Base-by-base conservation (phyloP, 2,113 vertebrate species). In the Acinonyx jubatus region DNA sequence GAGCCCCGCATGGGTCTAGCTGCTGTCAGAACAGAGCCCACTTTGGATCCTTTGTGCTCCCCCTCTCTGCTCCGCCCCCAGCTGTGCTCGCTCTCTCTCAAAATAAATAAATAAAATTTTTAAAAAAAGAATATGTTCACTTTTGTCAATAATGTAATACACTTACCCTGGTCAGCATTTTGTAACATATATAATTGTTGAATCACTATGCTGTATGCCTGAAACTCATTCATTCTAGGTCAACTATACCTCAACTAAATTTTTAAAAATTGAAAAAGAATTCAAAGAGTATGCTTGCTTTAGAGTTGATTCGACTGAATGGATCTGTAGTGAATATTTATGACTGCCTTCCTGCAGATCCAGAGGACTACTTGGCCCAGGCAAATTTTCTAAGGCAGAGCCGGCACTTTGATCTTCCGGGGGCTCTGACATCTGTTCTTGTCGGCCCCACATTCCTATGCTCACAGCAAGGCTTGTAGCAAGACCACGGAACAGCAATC, bases 391-490 rank as follows among this genome's bases (percentile, higher is more conserved):
- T 0, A 94, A 97, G 98, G 91, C 87, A 96, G 12, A 14, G 50
- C 81, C 63, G 89, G 85, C 74, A 86, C 96, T 97, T 97, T 97
- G 97, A 97, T 93, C 96, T 96, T 81, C 96, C 85, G 89, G 82
- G 97, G 89, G 94, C 81, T 94, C 94, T 96, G 94, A 93, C 95
- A 97, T 97, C 96, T 97, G 97, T 88, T 96, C 97, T 36, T 93
- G 85, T 91, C 91, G 48, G 96, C 96, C 91, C 78, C 31, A 80
- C 81, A 21, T 85, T 94, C 45, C 19, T 8, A n/a, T 0, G 5
- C 57, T 76, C 33, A 1, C 8, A 83, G 89, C 29, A 5, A 85
- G 71, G 55, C 89, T 92, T 68, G 31, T 5, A 76, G 93, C 41
- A 27, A 31, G 82, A 84, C 65, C 57, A 23, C 29, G 38, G 78